Conservation (phyloP, 2,113 vertebrate species). For the Cromileptes altivelis region DNA sequence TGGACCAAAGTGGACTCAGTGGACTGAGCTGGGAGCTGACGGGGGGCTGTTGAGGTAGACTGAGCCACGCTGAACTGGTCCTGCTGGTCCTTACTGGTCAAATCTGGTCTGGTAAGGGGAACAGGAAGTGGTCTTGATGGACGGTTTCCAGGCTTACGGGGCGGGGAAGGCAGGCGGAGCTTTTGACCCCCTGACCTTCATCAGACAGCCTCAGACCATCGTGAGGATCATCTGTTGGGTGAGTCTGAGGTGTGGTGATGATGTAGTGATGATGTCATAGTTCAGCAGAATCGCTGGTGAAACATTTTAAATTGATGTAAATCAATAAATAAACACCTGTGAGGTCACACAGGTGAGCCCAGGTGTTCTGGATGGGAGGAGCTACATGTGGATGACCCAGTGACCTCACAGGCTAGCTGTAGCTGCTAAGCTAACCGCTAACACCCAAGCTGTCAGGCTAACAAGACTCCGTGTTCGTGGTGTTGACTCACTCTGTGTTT, state of each 20-base stretch:
- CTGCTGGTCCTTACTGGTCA: not conserved
- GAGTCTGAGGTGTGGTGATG: conserved; percentile 41
- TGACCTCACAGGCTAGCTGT: too few species aligned
- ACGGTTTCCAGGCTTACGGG: conserved; percentile 74
- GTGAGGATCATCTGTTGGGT: conserved; percentile 78
- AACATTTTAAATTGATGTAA: not conserved
- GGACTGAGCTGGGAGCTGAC: not conserved
- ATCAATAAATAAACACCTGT: too few species aligned
- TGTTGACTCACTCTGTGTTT: too few species aligned
- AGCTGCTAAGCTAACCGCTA: too few species aligned
- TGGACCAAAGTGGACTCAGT: not conserved
- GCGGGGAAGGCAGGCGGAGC: conserved; percentile 75
- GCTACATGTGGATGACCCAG: too few species aligned
- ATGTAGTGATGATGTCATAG: not conserved
- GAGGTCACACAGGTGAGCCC: too few species aligned
- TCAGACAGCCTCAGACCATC: conserved; percentile 76
- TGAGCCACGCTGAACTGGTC: not conserved
- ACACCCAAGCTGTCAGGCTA: too few species aligned
- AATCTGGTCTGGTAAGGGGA: not conserved
- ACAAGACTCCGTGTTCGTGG: too few species aligned
- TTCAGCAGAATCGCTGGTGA: too few species aligned
- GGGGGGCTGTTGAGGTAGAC: not conserved
- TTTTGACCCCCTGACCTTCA: conserved; percentile 71
- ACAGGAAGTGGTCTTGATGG: conserved; percentile 59
- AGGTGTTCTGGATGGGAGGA: not conserved